These are phyloP conservation scores for Erinaceus europaeus DNA, from an alignment of 2,113 vertebrate genomes.

Conservation along the genomic window DNA sequence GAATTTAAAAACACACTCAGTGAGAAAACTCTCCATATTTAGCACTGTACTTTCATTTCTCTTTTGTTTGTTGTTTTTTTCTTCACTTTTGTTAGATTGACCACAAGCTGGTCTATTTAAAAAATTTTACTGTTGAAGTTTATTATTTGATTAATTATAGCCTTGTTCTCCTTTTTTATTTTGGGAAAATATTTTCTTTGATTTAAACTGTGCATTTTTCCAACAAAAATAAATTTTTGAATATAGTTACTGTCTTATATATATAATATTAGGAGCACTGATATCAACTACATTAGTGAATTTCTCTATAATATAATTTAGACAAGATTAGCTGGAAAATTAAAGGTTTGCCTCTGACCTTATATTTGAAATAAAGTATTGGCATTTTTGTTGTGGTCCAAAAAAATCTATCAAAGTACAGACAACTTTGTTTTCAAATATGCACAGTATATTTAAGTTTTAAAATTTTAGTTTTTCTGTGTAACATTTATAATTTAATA, in stretches of 20 bases:
- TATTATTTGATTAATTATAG: background rate
- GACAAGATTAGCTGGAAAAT: background rate
- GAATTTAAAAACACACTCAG: background rate
- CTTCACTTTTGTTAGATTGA: background rate
- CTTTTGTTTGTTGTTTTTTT: background rate
- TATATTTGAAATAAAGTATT: background rate
- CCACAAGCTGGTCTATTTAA: too few species aligned
- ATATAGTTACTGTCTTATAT: background rate
- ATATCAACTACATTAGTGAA: background rate
- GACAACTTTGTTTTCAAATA: background rate
- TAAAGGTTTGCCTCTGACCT: background rate
- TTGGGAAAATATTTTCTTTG: background rate
- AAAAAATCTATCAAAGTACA: background rate
- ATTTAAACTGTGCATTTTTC: background rate
- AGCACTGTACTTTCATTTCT: background rate
- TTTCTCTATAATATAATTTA: background rate
- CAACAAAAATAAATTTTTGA: background rate
- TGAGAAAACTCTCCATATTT: background rate
- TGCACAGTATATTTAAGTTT: background rate
- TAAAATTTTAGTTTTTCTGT: slow-evolving; percentile 30
- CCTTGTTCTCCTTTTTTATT: background rate
- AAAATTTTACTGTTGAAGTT: background rate
- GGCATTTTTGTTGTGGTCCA: background rate
- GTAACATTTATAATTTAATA: background rate
- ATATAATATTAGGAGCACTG: background rate